Evolutionary conservation across 1,140 invertebrate genomes (phyloP), one percentile per base, ranked within the genome.

Genomic region (Camponotus vicinus): DNA sequence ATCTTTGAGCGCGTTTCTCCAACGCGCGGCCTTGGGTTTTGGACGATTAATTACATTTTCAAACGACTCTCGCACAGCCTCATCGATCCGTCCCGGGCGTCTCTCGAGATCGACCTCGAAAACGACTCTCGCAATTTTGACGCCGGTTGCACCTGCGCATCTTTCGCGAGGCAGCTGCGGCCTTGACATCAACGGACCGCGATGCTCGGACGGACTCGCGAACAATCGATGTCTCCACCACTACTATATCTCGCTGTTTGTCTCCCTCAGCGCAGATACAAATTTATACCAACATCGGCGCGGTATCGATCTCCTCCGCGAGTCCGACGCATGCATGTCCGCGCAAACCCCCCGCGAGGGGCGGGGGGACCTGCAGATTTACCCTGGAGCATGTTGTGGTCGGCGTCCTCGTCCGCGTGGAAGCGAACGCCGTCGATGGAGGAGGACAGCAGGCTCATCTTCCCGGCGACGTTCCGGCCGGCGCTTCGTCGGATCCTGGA

Each of bases 381-480:
- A 95, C 95, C 95, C 92, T 95, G 94, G 1, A 95, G 93, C 95
- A 95, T 95, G 78, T 94, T 94, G 90, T 93, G 91, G 66, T 94
- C 92, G 59, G 90, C 88, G 45, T 95, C 94, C 75, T 95, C 95
- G 89, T 95, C 94, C 79, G 91, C 92, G 45, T 93, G 92, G 84
- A 91, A 93, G 67, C 92, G 90, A 52, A 94, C 92, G 86, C 88
- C 92, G 90, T 90, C 92, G 84, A 92, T 89, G 85, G 93, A 92
- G 61, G 94, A 90, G 73, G 91, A 91, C 57, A 92, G 86, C 32
- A 93, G 90, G 86, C 91, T 93, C 92, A 93, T 93, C 55, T 75
- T 87, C 75, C 64, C 42, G 34, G 27, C 32, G 32, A 42, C 27
- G 63, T 18, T 34, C 34, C 3, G 73, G 18, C 4, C 42, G 64